Conservation (phyloP, 2,113 vertebrate species). For the Alectura lathami region DNA sequence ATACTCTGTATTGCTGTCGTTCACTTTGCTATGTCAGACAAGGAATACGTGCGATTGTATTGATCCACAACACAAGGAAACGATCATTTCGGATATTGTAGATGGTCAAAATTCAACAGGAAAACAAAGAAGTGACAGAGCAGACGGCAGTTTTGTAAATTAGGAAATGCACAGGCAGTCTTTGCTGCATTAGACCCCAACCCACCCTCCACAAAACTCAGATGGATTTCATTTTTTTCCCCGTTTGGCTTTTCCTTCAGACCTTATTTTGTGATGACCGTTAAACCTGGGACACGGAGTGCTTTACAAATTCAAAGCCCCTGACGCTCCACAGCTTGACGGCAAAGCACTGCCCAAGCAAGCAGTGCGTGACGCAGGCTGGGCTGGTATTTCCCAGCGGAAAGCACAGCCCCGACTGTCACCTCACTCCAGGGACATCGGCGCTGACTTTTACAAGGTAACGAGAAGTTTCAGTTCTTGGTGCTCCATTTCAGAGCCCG, state of each 20-base stretch:
- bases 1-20: background rate
- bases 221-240: background rate
- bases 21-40: background rate
- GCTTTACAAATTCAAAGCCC: background rate
- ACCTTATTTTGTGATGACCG: background rate
- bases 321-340: fast-evolving
- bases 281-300: background rate
- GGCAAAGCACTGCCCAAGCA: background rate
- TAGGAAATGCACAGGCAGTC: background rate
- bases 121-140: background rate
- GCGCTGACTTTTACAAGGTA: background rate
- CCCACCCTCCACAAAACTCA: background rate
- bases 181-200: background rate
- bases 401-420: background rate
- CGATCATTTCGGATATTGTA: background rate
- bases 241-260: background rate
- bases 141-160: background rate
- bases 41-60: background rate
- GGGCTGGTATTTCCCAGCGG: background rate
- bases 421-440: background rate
- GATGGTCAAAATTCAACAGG: background rate
- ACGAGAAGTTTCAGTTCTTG: background rate
- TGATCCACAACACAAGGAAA: background rate
- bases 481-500: background rate
- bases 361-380: fast-evolving